These are phyloP conservation scores for Melanchra persicariae DNA, from an alignment of 2,888 invertebrate species.

Conservation along the genomic window DNA sequence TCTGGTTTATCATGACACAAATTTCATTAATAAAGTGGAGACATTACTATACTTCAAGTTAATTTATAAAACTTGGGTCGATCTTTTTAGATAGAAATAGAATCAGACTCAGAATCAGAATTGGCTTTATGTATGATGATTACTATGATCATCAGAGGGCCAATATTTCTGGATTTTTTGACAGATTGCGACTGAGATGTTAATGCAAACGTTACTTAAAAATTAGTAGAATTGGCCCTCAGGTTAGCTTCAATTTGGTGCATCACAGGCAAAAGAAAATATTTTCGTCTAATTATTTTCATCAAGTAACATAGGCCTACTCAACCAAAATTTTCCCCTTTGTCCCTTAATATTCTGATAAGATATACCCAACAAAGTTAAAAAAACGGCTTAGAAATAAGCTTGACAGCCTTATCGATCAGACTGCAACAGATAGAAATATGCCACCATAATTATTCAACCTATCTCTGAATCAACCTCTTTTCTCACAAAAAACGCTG, in stretches of 20 bases:
- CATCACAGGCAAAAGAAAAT: not conserved
- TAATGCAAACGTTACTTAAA: no score
- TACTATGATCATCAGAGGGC: not conserved
- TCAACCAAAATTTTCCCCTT: no score
- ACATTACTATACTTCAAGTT: not conserved
- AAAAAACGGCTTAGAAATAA: not conserved
- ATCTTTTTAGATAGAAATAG: no score
- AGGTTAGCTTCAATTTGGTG: not conserved
- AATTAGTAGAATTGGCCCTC: no score
- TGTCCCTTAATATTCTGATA: not conserved
- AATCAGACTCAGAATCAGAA: no score
- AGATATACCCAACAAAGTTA: not conserved
- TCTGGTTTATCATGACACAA: not conserved
- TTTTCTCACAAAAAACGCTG: not conserved
- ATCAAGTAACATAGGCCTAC: no score
- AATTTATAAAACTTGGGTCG: not conserved
- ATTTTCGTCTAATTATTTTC: not conserved
- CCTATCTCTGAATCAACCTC: slow-evolving; percentile 11
- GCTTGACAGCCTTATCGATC: not conserved
- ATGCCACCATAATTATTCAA: slow-evolving; percentile 11
- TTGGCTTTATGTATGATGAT: not conserved
- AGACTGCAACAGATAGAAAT: not conserved
- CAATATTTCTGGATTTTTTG: no score
- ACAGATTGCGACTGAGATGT: no score
- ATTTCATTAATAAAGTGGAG: not conserved